Percentiles rank a stretch among this genome's conserved stretches.
Conservation (phyloP, 2,888 invertebrate genomes). For the Megastigmus dorsalis region DNA sequence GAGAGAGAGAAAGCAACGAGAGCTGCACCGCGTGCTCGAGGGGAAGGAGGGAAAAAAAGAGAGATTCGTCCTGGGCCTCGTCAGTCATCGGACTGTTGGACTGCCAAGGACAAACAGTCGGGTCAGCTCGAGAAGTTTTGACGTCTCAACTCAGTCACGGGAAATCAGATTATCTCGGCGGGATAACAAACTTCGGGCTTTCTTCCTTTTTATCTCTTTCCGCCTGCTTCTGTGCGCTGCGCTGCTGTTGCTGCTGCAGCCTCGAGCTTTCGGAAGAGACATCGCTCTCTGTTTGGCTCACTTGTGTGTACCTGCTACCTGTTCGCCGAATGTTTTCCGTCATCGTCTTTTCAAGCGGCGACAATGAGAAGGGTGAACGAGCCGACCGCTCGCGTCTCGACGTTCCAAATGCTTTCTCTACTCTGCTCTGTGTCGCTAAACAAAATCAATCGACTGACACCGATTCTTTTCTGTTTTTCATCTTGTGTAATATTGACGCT, state of each 20-base stretch:
- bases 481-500: too few relatives aligned
- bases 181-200: constrained; percentile 64
- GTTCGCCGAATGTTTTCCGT: constrained; percentile 47
- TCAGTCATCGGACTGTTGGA: too few relatives aligned
- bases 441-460: constrained; percentile 11
- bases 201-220: constrained; percentile 36
- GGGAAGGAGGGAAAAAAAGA: too few relatives aligned
- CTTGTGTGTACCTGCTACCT: constrained; percentile 59
- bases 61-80: too few relatives aligned
- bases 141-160: constrained; percentile 72
- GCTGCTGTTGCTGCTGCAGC: neutral
- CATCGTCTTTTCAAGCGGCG: neutral
- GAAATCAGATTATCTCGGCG: constrained; percentile 70
- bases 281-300: too few relatives aligned
- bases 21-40: neutral
- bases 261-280: constrained; percentile 19
- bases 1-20: neutral
- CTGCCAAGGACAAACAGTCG: constrained; percentile 19
- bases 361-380: constrained; percentile 21
- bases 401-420: constrained; percentile 7
- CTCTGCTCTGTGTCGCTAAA: constrained; percentile 22
- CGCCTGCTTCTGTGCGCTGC: constrained; percentile 35
- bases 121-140: constrained; percentile 65
- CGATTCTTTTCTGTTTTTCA: neutral
- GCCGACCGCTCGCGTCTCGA: neutral